These are phyloP conservation scores for Dasypus novemcinctus DNA, from an alignment of 2,113 vertebrate genomes.

Conservation along the genomic window DNA sequence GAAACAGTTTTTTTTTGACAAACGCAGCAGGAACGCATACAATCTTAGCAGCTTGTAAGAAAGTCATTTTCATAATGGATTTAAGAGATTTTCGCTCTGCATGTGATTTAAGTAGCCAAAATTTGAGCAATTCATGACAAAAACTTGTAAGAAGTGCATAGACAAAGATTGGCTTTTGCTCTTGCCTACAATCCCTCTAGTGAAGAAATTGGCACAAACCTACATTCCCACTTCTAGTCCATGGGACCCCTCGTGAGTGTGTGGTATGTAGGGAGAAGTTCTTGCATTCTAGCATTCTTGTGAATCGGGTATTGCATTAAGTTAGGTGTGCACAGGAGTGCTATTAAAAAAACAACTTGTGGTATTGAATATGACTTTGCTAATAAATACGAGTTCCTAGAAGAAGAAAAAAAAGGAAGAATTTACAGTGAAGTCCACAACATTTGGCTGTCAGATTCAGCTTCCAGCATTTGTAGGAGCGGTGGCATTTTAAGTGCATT, in stretches of 20 bases:
- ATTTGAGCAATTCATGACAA: not conserved
- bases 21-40: not conserved
- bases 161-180: not conserved
- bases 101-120: not conserved
- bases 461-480: not conserved
- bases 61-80: not conserved
- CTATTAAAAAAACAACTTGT: no score
- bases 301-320: not conserved
- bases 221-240: not conserved
- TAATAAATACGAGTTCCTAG: no score
- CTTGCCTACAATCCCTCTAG: not conserved
- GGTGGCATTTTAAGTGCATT: not conserved
- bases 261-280: not conserved
- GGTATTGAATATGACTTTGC: no score
- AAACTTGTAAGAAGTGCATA: not conserved
- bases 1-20: constrained; percentile 46
- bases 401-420: no score
- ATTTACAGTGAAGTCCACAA: not conserved
- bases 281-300: not conserved
- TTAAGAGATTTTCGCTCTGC: not conserved
- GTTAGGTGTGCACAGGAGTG: not conserved
- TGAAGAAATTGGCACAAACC: not conserved
- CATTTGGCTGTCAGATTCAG: not conserved
- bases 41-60: not conserved
- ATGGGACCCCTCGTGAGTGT: not conserved